Base-by-base conservation (phyloP, 2,797 vertebrate genomes). In the Anguilla pacifica region DNA sequence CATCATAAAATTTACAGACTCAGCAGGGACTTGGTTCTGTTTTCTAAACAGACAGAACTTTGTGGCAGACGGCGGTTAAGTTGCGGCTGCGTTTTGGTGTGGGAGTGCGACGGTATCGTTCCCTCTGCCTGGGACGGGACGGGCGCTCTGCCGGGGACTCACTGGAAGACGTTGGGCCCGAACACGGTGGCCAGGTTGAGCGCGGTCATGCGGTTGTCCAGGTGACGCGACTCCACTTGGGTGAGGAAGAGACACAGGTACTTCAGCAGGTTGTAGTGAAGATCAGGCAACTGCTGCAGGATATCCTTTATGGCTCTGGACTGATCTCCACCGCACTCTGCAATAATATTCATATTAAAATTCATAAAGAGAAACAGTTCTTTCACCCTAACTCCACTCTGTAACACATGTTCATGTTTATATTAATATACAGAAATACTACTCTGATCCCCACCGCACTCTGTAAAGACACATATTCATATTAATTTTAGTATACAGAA, bases 111-210 rank as follows among this genome's bases (percentile, higher is more conserved):
- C 6, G 51, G 39, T 43, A 4, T 19, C 57, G 2, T 3, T 25
- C 15, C 3, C 19, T 6, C 59, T 61, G 19, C 19, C 59, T 4
- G 59, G 59, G 17, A 22, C 0, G 2, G 17, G 59, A 43, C 11
- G 1, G 51, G 51, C 6, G 51, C 51, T 53, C 19, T 51, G 77
- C 11, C 2, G 6, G 17, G 55, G 13, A 95, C 98, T 98, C 95
- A 99, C 98, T 97, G 97, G 94, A 99, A 99, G 91, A 97, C 96
- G 83, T 95, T 99, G 91, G 98, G 97, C 90, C 97, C 98, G 92
- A 99, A 98, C 17, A 99, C 96, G 1, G 97, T 98, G 89, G 97
- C 97, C 6, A 99, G 97, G 91, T 98, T 99, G 92, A 95, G 93
- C 53, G 97, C 91, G 2, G 95, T 97, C 97, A 99, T 99, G 86